Evolutionary conservation across 2,888 invertebrate species (phyloP), one percentile per base, ranked within the genome.

Genomic region (Orchesellides sinensis): DNA sequence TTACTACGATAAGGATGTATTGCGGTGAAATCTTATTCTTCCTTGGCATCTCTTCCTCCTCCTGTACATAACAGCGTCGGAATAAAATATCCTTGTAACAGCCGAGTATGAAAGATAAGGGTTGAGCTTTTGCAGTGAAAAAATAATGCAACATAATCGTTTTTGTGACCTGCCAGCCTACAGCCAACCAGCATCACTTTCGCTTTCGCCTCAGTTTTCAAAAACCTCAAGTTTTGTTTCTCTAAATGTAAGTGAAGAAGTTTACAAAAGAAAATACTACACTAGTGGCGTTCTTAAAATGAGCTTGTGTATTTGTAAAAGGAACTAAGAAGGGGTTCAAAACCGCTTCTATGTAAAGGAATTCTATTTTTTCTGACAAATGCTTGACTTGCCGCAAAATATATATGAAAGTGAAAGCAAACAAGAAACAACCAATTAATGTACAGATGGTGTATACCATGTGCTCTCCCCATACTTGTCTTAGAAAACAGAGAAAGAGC

Each of bases 61-160:
- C 10, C 17, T 40, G 4, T 40, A 40, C 40, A 40, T 32, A n/a
- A n/a, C n/a, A 40, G 40, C 10, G n/a, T 6, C 6, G 23, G 25
- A 52, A 74, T 65, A 35, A 74, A 73, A 52, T 49, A 63, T 73
- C 32, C 10, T 49, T 73, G 73, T 23, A 73, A 49, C 73, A 73
- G 73, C 63, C 12, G 73, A 63, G 21, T 27, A 29, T 49, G 63
- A 73, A 32, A 63, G 61, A 73, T 63, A 49, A 63, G 72, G 56
- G 56, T 23, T 25, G 23, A 49, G 6, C 19, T 49, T 17, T 49
- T 17, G 12, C 40, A 14, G 40, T 2, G 2, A 40, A 40, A 49
- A 19, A 49, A 49, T 19, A 6, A 19, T 49, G 8, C 19, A 49
- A 21, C n/a, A 17, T 49, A 49, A 49, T 49, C 49, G 49, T 49